Conservation (phyloP, 37 sponge, comb jelly and placozoan genomes). For the Petrosia ficiformis region DNA sequence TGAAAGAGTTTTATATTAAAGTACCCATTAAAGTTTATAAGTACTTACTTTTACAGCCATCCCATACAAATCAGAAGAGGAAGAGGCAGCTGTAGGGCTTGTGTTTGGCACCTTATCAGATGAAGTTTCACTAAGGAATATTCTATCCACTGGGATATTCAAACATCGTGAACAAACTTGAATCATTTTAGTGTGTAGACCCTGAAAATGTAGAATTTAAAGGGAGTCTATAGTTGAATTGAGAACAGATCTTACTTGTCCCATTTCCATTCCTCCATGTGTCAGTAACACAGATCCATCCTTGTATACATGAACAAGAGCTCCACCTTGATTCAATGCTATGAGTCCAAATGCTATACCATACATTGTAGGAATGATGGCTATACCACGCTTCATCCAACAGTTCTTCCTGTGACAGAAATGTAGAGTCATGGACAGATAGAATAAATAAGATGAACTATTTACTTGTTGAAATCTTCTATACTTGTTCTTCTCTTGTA, state of each 20-base stretch:
- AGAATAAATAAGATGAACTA: not conserved
- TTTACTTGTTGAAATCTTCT: constrained; percentile 73
- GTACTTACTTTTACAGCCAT: constrained; percentile 68
- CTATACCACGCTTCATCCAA: constrained; percentile 76
- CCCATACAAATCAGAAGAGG: constrained; percentile 86
- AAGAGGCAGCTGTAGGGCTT: constrained; percentile 79
- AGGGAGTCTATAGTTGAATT: not conserved
- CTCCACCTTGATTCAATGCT: constrained; percentile 65
- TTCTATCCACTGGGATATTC: constrained; percentile 41
- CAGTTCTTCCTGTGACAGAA: constrained; percentile 30
- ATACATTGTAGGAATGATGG: constrained; percentile 79
- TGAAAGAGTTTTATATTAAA: not conserved
- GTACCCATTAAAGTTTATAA: not conserved
- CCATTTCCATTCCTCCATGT: constrained; percentile 93
- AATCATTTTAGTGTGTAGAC: constrained; percentile 88
- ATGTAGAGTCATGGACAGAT: not conserved
- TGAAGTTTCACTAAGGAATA: constrained; percentile 72
- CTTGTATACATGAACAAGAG: constrained; percentile 72
- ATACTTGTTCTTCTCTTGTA: constrained; percentile 16
- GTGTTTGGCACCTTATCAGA: constrained; percentile 74
- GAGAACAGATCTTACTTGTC: constrained; percentile 49
- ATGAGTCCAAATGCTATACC: constrained; percentile 63
- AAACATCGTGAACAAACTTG: constrained; percentile 80
- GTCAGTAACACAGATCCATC: constrained; percentile 82
- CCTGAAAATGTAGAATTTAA: constrained; percentile 5